Percentiles rank a stretch among this genome's conserved stretches.
Evolutionary conservation across 2,888 invertebrate genomes (phyloP).

Genomic region (Choristoneura rosaceana): DNA sequence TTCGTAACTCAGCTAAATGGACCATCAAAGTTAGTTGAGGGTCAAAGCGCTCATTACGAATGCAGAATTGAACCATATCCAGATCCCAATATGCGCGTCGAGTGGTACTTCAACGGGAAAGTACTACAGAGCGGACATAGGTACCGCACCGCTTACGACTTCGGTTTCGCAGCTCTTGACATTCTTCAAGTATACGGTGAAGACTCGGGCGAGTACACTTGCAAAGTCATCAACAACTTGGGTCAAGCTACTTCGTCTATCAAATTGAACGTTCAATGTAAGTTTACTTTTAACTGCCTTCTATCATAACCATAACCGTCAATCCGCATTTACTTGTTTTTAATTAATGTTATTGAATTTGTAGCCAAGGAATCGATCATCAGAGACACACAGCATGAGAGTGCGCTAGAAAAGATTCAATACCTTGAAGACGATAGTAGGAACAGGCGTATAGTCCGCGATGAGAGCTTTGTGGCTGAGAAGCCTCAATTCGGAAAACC

Average conservation of each 20-base stretch:
- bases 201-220: slow-evolving; percentile 97
- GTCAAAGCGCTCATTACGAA: slow-evolving; percentile 96
- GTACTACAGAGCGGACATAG: slow-evolving; percentile 95
- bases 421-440: slow-evolving; percentile 95
- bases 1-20: slow-evolving; percentile 95
- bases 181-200: slow-evolving; percentile 97
- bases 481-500: slow-evolving; percentile 96
- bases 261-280: slow-evolving; percentile 92
- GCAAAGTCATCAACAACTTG: slow-evolving; percentile 93
- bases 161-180: slow-evolving; percentile 98
- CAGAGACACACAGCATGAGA: slow-evolving; percentile 96
- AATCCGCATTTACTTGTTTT: slow-evolving; percentile 16
- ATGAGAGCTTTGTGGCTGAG: slow-evolving; percentile 91
- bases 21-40: slow-evolving; percentile 93
- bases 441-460: slow-evolving; percentile 89
- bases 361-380: slow-evolving; percentile 93
- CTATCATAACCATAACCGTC: background rate
- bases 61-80: slow-evolving; percentile 97
- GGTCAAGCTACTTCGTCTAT: slow-evolving; percentile 94
- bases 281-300: slow-evolving; percentile 63
- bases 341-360: slow-evolving; percentile 51
- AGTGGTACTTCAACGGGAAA: slow-evolving; percentile 97
- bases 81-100: slow-evolving; percentile 94
- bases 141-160: slow-evolving; percentile 97
- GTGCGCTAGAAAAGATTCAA: slow-evolving; percentile 96